Evolutionary conservation across 2,113 vertebrate species (phyloP), one percentile per base, ranked within the genome.

Genomic region (Nanorana parkeri): DNA sequence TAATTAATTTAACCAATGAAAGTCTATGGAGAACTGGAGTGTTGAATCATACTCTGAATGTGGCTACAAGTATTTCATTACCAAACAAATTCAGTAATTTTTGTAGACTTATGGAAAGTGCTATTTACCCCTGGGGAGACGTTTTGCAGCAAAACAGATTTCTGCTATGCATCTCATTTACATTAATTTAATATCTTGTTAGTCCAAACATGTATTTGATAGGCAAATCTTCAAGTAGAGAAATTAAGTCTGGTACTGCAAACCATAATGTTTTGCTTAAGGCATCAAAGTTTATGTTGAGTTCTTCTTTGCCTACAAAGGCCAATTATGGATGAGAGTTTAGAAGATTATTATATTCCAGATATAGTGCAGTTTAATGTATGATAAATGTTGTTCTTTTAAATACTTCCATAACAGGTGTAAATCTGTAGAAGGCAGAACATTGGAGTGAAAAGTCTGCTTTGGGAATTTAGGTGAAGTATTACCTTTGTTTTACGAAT

Each of bases 21-120:
- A 88, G 90, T 91, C 87, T 87, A 66, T 80, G 86, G 87, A 91
- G 86, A 87, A 88, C 85, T 86, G 79, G 90, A 87, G 89, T 84
- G 79, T 90, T 90, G 88, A 91, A 89, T 91, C 86, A 88, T 86
- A 89, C 87, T 88, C 90, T 84, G 87, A 90, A 90, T 87, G 71
- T 88, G 88, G 83, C 83, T 91, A 73, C 85, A 86, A 86, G 84
- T 89, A 87, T 91, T 93, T 91, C 85, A 91, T 92, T 92, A 91
- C 80, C 86, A 89, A 91, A 89, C 84, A 86, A 92, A 87, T 91
- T 90, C 84, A 89, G 71, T 87, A 85, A 58, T 91, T 92, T 93
- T 84, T 86, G 89, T 83, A 85, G 84, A 87, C 83, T 89, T 91
- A 87, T 67, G 87, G 89, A 92, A 93, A 93, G 92, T 86, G 74